Evolutionary conservation across 2,113 vertebrate species (phyloP), one percentile per base, ranked within the genome.

Genomic region (Chaenogobius annularis): DNA sequence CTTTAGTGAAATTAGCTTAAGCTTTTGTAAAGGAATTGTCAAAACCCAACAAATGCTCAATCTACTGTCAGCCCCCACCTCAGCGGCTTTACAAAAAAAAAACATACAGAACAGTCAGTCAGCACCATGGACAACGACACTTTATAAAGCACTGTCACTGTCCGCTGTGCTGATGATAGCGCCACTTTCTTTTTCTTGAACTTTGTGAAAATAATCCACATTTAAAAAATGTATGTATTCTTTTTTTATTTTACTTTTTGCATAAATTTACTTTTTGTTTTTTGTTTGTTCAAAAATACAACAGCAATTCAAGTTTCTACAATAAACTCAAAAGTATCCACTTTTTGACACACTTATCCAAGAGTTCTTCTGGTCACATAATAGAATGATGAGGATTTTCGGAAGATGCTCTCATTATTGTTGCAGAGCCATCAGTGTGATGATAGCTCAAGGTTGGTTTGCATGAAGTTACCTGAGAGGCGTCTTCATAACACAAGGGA

Each of bases 401-500:
- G 7, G 12, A 66, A 46, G 40, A 66, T 23, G 40, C 40, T 44
- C 44, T 66, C n/a, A 66, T 66, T 72, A 47, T 59, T 54, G 7
- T 22, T 50, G 69, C 15, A 56, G 47, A 72, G 13, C 31, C 46
- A 10, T 40, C 44, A 70, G 31, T 64, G 44, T 74, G 46, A 46
- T 26, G 40, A 46, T 26, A 74, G 20, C 19, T 66, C 8, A 54
- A 58, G 61, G 59, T 68, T 71, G 13, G 15, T 67, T 26, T 44
- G 14, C 40, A 69, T 23, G 84, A 59, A 70, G 44, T 71, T 81
- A 72, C 73, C 73, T 67, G 65, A 69, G 22, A 69, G 52, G 46
- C 61, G 61, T 70, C 54, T 74, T 65, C 72, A 54, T 50, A 72
- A 69, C 75, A 1, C 82, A 66, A 64, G 69, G 75, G 78, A 81